phyloP scores from a whole-genome alignment of 1,140 invertebrate genomes.

The Leptopilina boulardi region DNA sequence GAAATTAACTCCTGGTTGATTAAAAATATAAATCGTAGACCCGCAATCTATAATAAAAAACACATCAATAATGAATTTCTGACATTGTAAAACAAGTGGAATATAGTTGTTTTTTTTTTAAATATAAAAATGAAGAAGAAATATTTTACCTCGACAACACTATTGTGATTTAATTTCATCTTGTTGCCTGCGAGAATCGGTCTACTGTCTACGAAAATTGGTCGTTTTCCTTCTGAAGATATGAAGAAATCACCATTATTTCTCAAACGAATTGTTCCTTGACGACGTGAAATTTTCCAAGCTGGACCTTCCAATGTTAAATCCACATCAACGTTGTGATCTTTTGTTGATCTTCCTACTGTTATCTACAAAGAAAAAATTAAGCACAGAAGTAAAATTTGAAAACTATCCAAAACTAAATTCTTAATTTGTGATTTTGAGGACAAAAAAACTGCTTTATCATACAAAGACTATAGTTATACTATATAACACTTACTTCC shows the following conservation, averaged over 20 bases:
- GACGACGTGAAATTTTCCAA: slow-evolving; percentile 89
- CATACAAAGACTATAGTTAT: no score
- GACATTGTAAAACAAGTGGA: slow-evolving; percentile 6
- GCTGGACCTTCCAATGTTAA: slow-evolving; percentile 93
- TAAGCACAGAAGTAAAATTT: no score
- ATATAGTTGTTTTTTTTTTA: no score
- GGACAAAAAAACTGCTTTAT: no score
- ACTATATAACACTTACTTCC: slow-evolving; percentile 85
- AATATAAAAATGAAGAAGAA: slow-evolving; percentile 36
- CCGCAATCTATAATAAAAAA: slow-evolving; percentile 83
- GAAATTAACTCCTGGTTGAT: slow-evolving; percentile 95
- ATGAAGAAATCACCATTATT: slow-evolving; percentile 97
- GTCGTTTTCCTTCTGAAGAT: slow-evolving; percentile 95
- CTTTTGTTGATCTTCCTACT: slow-evolving; percentile 91
- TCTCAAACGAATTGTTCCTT: slow-evolving; percentile 92
- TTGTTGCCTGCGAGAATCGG: slow-evolving; percentile 92
- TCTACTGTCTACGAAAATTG: slow-evolving; percentile 95
- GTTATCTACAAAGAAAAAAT: slow-evolving; percentile 82
- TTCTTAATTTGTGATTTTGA: no score
- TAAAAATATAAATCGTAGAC: slow-evolving; percentile 93
- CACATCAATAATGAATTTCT: slow-evolving; percentile 6
- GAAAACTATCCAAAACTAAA: no score
- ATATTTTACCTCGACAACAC: slow-evolving; percentile 90
- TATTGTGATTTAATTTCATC: slow-evolving; percentile 93
- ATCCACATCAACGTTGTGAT: slow-evolving; percentile 95